Conservation (phyloP, 1,140 invertebrate genomes). For the Apis dorsata region DNA sequence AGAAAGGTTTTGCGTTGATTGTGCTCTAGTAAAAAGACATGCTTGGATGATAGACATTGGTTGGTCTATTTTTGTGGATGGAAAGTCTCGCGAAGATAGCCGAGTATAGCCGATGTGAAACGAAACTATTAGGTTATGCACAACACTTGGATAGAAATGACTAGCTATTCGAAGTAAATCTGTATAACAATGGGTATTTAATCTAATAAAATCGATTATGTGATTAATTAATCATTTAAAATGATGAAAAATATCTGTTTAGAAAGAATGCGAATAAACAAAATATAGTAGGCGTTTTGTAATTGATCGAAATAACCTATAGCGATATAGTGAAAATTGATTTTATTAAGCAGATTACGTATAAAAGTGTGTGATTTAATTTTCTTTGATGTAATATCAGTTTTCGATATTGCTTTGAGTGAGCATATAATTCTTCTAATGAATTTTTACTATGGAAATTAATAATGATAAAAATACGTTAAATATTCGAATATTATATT, state of each 20-base stretch:
- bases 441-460: too few relatives aligned
- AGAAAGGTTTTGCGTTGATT: neutral
- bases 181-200: neutral
- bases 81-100: conserved; percentile 30
- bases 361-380: too few relatives aligned
- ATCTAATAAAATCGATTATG: neutral
- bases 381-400: too few relatives aligned
- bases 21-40: neutral
- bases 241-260: neutral
- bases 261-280: neutral
- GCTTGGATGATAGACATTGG: neutral
- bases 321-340: too few relatives aligned
- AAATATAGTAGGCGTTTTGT: too few relatives aligned
- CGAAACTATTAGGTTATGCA: conserved; percentile 33
- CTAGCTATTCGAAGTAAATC: neutral
- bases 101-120: conserved; percentile 20
- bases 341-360: too few relatives aligned
- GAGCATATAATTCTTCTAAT: too few relatives aligned
- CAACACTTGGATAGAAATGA: neutral
- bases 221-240: neutral
- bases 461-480: too few relatives aligned
- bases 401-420: too few relatives aligned
- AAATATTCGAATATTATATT: too few relatives aligned
- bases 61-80: conserved; percentile 33
- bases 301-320: too few relatives aligned